These are phyloP conservation scores for Sebastes vulpes DNA, from an alignment of 2,797 vertebrate species.

Conservation along the genomic window DNA sequence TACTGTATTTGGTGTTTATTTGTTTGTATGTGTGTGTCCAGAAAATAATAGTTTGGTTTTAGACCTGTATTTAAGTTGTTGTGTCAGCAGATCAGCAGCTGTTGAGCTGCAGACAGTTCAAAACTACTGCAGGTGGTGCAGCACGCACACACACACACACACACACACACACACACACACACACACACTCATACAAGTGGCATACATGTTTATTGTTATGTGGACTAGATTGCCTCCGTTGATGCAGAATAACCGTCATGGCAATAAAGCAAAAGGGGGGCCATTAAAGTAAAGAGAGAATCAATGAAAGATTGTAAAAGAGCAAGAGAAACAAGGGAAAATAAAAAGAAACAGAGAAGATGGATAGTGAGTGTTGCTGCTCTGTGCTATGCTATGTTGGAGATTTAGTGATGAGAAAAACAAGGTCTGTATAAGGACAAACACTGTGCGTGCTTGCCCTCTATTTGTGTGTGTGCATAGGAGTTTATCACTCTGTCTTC, in stretches of 20 bases:
- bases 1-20: not conserved
- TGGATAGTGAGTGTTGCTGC: slow-evolving; percentile 14
- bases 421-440: slow-evolving; percentile 39
- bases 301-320: not conserved
- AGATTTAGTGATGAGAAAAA: slow-evolving; percentile 22
- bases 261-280: not conserved
- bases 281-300: not conserved
- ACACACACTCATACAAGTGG: slow-evolving; percentile 65
- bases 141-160: slow-evolving; percentile 17
- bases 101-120: slow-evolving; percentile 29
- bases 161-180: not conserved
- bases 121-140: slow-evolving; percentile 39
- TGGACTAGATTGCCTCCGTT: not conserved
- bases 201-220: not conserved
- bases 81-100: slow-evolving; percentile 28
- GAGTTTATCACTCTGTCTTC: slow-evolving; percentile 5
- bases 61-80: slow-evolving; percentile 35
- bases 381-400: slow-evolving; percentile 42
- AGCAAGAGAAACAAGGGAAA: not conserved
- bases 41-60: slow-evolving; percentile 8
- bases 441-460: not conserved
- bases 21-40: not conserved
- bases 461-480: not conserved
- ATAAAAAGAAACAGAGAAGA: slow-evolving; percentile 1
- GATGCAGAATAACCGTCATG: not conserved